Conservation (phyloP, 2,888 invertebrate genomes). For the Venusia cambrica region DNA sequence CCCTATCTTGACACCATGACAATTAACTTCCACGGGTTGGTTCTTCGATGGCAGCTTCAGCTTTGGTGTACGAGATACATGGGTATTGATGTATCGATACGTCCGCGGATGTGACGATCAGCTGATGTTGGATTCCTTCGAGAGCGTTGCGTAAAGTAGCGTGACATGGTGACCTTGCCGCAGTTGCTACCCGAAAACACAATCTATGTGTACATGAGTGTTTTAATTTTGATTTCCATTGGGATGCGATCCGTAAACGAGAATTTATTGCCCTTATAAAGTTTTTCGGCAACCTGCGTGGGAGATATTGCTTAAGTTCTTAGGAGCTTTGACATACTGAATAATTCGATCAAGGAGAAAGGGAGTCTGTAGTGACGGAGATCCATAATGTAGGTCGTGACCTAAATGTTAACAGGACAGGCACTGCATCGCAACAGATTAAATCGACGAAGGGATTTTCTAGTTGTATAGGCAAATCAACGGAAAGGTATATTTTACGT, state of each 20-base stretch:
- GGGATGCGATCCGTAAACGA: slow-evolving; percentile 17
- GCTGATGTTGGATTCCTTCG: slow-evolving; percentile 16
- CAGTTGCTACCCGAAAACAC: slow-evolving; percentile 28
- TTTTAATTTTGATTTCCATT: slow-evolving; percentile 14
- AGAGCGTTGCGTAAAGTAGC: slow-evolving; percentile 45
- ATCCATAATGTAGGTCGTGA: slow-evolving; percentile 28
- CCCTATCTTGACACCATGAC: slow-evolving; percentile 24
- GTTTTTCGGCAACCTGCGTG: slow-evolving; percentile 13
- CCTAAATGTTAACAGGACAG: slow-evolving; percentile 29
- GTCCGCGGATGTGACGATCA: slow-evolving; percentile 25
- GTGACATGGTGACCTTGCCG: slow-evolving; percentile 50
- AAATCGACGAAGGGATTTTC: too few species aligned
- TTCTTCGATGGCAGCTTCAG: background rate
- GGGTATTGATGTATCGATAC: slow-evolving; percentile 29
- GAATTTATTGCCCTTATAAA: slow-evolving; percentile 21
- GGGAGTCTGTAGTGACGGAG: slow-evolving; percentile 17
- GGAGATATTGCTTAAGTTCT: slow-evolving; percentile 10
- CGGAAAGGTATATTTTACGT: too few species aligned
- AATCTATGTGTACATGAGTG: slow-evolving; percentile 26
- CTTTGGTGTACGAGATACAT: too few species aligned
- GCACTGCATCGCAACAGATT: background rate
- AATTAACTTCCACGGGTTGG: slow-evolving; percentile 4
- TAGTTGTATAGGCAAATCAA: too few species aligned
- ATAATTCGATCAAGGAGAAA: slow-evolving; percentile 14
- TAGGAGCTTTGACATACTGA: slow-evolving; percentile 13